Evolutionary conservation across 2,113 vertebrate genomes (phyloP).

Genomic region (Amphiprion ocellaris): DNA sequence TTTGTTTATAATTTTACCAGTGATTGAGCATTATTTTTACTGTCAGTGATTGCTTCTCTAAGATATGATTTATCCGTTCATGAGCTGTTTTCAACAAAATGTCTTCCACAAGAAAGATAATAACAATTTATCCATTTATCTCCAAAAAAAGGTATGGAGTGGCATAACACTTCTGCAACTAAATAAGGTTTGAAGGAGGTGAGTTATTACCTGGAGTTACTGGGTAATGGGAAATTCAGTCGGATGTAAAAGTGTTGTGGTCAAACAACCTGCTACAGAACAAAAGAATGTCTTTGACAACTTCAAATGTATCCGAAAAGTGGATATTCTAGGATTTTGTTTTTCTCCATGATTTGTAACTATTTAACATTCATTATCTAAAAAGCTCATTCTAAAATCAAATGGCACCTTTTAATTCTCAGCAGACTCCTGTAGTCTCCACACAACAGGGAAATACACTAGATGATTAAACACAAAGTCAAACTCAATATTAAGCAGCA

Average conservation of each 20-base stretch:
- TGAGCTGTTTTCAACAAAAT: too few species aligned
- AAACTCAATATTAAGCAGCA: conserved; percentile 38
- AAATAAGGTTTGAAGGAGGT: too few species aligned
- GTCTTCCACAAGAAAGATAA: too few species aligned
- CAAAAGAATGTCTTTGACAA: not conserved
- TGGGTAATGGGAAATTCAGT: too few species aligned
- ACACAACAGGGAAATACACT: conserved; percentile 30
- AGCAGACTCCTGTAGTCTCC: conserved; percentile 4
- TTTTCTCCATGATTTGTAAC: not conserved
- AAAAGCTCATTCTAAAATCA: conserved; percentile 4
- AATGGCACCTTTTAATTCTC: conserved; percentile 31
- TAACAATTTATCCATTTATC: too few species aligned
- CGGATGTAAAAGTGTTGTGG: not conserved
- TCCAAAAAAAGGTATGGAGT: too few species aligned
- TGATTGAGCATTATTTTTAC: too few species aligned
- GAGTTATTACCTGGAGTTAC: too few species aligned
- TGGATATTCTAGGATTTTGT: not conserved
- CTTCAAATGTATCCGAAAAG: not conserved
- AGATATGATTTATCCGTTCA: too few species aligned
- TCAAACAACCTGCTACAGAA: not conserved
- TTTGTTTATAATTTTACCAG: too few species aligned
- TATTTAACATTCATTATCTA: conserved; percentile 6
- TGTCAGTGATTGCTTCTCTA: too few species aligned
- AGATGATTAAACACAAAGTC: conserved; percentile 46
- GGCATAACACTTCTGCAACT: too few species aligned